Conservation (phyloP, 2,113 vertebrate species). For the Todiramphus chloris region DNA sequence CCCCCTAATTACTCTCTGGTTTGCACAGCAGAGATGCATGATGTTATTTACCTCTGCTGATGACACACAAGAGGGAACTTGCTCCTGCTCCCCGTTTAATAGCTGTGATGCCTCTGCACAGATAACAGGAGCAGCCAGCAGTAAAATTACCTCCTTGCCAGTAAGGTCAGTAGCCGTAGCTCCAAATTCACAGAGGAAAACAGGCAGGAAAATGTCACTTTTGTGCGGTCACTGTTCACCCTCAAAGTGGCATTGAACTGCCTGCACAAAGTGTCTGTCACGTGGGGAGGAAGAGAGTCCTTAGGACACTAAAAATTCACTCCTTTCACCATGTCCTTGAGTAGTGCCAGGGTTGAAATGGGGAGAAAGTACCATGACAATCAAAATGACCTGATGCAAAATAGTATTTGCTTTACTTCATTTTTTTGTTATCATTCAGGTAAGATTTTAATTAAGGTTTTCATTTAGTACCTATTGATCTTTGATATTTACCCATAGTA, state of each 20-base stretch:
- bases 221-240: neutral
- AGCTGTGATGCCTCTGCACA: neutral
- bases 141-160: neutral
- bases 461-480: neutral
- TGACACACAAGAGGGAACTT: neutral
- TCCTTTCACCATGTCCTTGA: neutral
- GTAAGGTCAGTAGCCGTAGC: neutral
- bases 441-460: conserved; percentile 24
- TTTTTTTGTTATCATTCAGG: neutral
- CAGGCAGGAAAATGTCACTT: neutral
- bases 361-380: neutral
- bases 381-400: neutral
- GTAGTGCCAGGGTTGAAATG: neutral
- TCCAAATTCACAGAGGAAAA: neutral
- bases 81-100: neutral
- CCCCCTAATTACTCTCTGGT: neutral
- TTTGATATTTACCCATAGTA: neutral
- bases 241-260: neutral
- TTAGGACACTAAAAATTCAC: neutral
- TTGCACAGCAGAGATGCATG: neutral
- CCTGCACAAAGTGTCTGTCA: neutral
- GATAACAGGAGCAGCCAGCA: neutral
- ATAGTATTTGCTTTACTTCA: neutral
- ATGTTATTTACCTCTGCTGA: neutral
- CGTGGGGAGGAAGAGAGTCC: neutral